Base-by-base conservation (phyloP, 2,113 vertebrate genomes). In the Plecotus auritus region DNA sequence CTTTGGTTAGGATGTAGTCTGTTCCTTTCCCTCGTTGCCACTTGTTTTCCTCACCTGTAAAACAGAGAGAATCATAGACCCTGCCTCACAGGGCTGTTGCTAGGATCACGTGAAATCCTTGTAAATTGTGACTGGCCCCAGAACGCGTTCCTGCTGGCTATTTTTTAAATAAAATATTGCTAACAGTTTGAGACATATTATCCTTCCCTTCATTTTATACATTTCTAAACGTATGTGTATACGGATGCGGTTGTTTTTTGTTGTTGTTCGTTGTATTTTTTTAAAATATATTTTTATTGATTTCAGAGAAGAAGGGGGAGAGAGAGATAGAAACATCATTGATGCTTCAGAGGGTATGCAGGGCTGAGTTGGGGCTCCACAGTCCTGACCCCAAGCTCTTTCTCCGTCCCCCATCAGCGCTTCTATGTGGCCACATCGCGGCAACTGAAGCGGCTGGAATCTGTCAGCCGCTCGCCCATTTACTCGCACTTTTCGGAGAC, bases 401-500 rank as follows among this genome's bases (percentile, higher is more conserved):
- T 90, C 42, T 51, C 35, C 28, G 12, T 9, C n/a, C 32, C 61
- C 20, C 77, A 74, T 35, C 98, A 99, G 99, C 99, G 99, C 66
- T 99, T 99, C 98, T 99, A 99, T 1, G 99, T 99, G 22, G 99
- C 99, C 6, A 99, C 99, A 0, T 99, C 99, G 1, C 98, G 99
- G 35, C 99, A 99, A 97, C 98, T 99, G 92, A 99, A 99, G 98
- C 98, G 99, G 0, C 98, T 99, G 98, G 99, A 99, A 96, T 99
- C 99, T 0, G 91, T 99, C 97, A 99, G 99, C 98, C 98, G 99
- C 77, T 99, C 99, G 8, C 99, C 99, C 61, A 99, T 99, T 95
- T 99, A 99, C 98, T 99, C 99, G 20, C 99, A 99, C 97, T 99
- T 99, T 98, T 99, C 99, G 4, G 99, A 99, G 98, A 99, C 99